These are phyloP conservation scores for Rhagium mordax DNA, from an alignment of 2,888 invertebrate genomes.

Conservation along the genomic window DNA sequence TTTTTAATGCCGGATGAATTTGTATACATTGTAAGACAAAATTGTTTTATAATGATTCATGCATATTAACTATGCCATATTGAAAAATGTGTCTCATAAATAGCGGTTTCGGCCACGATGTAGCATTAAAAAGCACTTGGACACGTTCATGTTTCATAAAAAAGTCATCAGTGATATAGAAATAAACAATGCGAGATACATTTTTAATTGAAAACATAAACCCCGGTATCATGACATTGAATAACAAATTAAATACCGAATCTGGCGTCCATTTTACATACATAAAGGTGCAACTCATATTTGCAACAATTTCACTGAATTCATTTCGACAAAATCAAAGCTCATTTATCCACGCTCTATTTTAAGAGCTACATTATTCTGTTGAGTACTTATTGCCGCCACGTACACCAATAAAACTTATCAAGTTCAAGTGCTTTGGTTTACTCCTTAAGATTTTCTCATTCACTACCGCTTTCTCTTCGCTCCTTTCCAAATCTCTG, in stretches of 20 bases:
- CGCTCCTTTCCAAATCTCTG: not conserved
- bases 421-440: constrained; percentile 15
- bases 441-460: constrained; percentile 20
- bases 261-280: constrained; percentile 52
- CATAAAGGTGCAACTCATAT: constrained; percentile 19
- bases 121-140: constrained; percentile 17
- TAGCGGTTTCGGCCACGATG: not conserved
- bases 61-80: not conserved
- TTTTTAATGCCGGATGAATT: not conserved
- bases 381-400: constrained; percentile 7
- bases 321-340: constrained; percentile 29
- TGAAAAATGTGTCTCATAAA: constrained; percentile 12
- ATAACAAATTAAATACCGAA: constrained; percentile 59
- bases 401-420: constrained; percentile 19
- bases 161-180: constrained; percentile 45
- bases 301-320: constrained; percentile 28
- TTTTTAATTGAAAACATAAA: constrained; percentile 64
- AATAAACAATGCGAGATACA: constrained; percentile 60
- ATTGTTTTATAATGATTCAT: not conserved
- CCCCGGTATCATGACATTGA: constrained; percentile 57
- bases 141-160: constrained; percentile 31
- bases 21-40: not conserved
- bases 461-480: constrained; percentile 16
- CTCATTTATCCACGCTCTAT: constrained; percentile 28
- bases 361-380: constrained; percentile 14